phyloP scores from a whole-genome alignment of 1,140 invertebrate genomes.

The Leptinotarsa defecta region DNA sequence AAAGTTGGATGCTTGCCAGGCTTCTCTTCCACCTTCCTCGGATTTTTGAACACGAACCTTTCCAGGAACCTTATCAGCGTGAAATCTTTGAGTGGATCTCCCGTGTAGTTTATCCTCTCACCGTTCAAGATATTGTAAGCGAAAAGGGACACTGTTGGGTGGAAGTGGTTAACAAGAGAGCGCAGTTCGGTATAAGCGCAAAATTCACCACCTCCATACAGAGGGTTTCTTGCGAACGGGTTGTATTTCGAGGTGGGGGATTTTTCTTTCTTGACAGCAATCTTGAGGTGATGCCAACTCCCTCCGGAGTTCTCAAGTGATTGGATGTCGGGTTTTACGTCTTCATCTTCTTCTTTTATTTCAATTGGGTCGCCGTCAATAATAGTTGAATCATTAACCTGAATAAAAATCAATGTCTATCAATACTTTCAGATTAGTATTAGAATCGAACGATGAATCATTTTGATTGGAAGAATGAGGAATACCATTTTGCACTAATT shows the following conservation, averaged over 20 bases:
- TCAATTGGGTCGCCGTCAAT: conserved; percentile 12
- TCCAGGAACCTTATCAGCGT: conserved; percentile 68
- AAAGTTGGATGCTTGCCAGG: conserved; percentile 62
- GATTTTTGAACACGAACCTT: conserved; percentile 95
- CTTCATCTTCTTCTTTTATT: conserved; percentile 38
- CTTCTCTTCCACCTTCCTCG: conserved; percentile 70
- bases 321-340: conserved; percentile 37
- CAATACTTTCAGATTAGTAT: no score
- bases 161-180: conserved; percentile 76
- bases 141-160: conserved; percentile 90
- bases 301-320: conserved; percentile 25
- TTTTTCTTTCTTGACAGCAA: conserved; percentile 35
- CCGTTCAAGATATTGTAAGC: conserved; percentile 80
- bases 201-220: conserved; percentile 75
- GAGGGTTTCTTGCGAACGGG: conserved; percentile 79
- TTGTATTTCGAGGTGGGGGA: conserved; percentile 64
- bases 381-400: no score
- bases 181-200: conserved; percentile 75
- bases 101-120: conserved; percentile 78
- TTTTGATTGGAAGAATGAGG: no score
- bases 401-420: no score
- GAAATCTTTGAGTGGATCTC: conserved; percentile 93
- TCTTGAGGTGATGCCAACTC: conserved; percentile 46
- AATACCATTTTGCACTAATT: no score
- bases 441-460: no score